These are phyloP conservation scores for Rhynchomys soricoides DNA, from an alignment of 2,113 vertebrate species.

Conservation along the genomic window DNA sequence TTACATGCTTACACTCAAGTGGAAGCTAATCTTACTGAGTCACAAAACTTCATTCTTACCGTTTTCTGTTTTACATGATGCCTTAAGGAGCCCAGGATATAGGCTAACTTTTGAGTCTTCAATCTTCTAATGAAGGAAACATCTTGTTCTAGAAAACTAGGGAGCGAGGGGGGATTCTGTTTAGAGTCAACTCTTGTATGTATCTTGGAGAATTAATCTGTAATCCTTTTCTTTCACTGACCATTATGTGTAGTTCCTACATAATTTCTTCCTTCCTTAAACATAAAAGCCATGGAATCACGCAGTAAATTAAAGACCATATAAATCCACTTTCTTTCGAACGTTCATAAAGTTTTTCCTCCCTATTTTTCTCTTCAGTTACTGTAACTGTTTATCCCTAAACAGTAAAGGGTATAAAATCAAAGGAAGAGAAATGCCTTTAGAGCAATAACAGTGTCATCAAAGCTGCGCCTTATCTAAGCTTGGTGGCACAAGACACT, in stretches of 20 bases:
- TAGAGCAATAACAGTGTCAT: neutral
- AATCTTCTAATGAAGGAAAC: neutral
- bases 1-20: conserved; percentile 1
- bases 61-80: neutral
- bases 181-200: neutral
- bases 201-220: conserved; percentile 23
- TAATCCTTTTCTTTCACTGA: conserved; percentile 1
- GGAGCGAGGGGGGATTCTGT: neutral
- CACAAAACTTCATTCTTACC: neutral
- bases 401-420: neutral
- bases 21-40: conserved; percentile 18
- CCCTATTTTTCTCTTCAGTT: neutral
- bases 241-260: neutral
- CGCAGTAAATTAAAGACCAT: neutral
- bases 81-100: neutral
- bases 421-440: neutral
- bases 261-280: neutral
- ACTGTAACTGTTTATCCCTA: neutral
- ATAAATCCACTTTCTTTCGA: neutral
- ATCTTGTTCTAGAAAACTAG: neutral
- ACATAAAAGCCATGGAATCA: neutral
- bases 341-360: neutral
- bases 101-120: neutral
- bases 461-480: neutral
- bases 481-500: neutral